Percentiles rank a stretch among this genome's conserved stretches.
phyloP scores from a whole-genome alignment of 2,888 invertebrate genomes.

The Folsomia candida region DNA sequence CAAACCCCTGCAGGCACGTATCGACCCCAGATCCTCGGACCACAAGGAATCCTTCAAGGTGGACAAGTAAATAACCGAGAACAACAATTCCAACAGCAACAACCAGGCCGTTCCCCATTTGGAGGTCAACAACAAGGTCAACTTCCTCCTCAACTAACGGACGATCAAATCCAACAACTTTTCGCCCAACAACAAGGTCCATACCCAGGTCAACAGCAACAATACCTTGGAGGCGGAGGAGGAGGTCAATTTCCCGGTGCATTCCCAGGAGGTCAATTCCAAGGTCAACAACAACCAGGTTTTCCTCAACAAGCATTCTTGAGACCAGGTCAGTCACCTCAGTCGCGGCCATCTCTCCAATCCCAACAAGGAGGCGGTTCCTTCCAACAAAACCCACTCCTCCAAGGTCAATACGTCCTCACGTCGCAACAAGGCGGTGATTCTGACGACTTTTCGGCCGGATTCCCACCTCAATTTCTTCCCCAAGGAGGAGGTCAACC shows the following conservation, averaged over 20 bases:
- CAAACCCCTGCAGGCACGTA: constrained; percentile 4
- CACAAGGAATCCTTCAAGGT: constrained; percentile 26
- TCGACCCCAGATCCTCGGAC: constrained; percentile 27
- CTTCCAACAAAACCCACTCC: constrained; percentile 3
- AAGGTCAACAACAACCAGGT: no score
- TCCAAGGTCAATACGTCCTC: constrained; percentile 1
- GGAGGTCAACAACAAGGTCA: constrained; percentile 17
- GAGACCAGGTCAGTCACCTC: neutral
- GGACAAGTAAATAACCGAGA: constrained; percentile 15
- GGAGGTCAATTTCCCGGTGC: no score
- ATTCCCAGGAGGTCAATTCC: no score
- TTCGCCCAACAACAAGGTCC: constrained; percentile 5
- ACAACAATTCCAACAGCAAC: constrained; percentile 11
- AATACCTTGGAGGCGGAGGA: constrained; percentile 9
- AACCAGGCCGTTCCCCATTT: constrained; percentile 15
- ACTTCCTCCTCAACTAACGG: neutral
- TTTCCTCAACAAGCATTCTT: no score
- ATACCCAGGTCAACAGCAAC: neutral
- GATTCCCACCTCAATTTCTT: neutral
- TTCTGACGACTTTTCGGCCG: no score
- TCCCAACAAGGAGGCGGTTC: neutral
- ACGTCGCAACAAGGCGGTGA: no score
- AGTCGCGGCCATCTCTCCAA: constrained; percentile 10
- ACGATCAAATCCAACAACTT: constrained; percentile 13
- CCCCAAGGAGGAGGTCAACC: constrained; percentile 11